Percentiles rank a stretch among this genome's conserved stretches.
Conservation (phyloP, 2,113 vertebrate species). For the Agelaius tricolor region DNA sequence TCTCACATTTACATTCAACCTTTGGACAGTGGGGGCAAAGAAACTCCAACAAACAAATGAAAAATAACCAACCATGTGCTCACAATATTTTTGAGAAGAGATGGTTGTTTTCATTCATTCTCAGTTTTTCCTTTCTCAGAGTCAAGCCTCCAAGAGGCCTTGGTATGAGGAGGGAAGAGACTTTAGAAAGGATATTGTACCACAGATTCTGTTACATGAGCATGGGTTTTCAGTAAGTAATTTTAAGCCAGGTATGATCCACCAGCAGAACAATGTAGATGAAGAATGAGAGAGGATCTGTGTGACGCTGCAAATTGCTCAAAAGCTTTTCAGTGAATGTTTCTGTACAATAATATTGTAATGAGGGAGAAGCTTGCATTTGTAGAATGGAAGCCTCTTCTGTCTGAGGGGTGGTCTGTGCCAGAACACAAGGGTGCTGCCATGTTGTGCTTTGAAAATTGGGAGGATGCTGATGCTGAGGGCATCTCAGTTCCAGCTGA, state of each 20-base stretch:
- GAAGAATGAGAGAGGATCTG: neutral
- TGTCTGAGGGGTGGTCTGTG: neutral
- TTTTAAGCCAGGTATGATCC: neutral
- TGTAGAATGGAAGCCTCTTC: neutral
- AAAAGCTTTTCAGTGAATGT: neutral
- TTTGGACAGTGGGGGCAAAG: neutral
- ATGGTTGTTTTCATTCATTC: neutral
- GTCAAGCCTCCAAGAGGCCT: neutral
- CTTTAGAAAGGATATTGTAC: neutral
- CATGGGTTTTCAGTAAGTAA: neutral
- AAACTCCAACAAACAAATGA: neutral
- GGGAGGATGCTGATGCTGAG: neutral
- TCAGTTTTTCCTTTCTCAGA: neutral
- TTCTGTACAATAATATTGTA: neutral
- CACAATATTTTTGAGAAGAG: neutral
- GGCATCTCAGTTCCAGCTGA: neutral
- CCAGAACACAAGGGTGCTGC: neutral
- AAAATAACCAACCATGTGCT: neutral
- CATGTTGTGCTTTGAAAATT: neutral
- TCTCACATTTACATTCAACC: neutral
- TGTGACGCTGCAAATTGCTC: neutral
- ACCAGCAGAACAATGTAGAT: neutral
- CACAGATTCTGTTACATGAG: neutral
- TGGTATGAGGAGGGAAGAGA: neutral
- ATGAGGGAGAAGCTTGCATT: neutral